These are phyloP conservation scores for Ophiodon elongatus DNA, from an alignment of 2,113 vertebrate species.

Conservation along the genomic window DNA sequence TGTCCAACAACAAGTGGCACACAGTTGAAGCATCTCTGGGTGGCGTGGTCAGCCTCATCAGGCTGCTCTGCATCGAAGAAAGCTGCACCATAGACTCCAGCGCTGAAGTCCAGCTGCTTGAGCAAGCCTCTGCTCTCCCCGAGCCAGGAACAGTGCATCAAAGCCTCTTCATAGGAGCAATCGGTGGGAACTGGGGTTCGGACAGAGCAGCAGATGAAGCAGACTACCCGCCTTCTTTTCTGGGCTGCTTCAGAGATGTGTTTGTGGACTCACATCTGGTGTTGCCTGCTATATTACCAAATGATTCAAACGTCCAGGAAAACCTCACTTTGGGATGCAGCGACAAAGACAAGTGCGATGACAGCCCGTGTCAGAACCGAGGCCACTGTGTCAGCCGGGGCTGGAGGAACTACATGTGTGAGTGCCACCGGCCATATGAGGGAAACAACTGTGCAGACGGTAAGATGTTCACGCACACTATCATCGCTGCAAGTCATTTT, in stretches of 20 bases:
- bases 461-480: conserved; percentile 74
- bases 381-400: conserved; percentile 88
- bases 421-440: conserved; percentile 88
- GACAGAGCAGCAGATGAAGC: conserved; percentile 59
- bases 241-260: conserved; percentile 93
- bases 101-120: conserved; percentile 23
- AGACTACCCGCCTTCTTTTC: conserved; percentile 81
- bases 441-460: conserved; percentile 86
- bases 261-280: conserved; percentile 83
- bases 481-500: not conserved
- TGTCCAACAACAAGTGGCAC: conserved; percentile 90
- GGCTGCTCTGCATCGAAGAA: conserved; percentile 83
- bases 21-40: conserved; percentile 85
- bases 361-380: conserved; percentile 88
- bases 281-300: conserved; percentile 71
- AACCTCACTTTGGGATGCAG: conserved; percentile 88
- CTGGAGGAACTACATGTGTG: conserved; percentile 89
- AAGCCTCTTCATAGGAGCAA: conserved; percentile 85
- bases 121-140: conserved; percentile 73
- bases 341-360: conserved; percentile 87
- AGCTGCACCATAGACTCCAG: conserved; percentile 68
- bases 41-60: conserved; percentile 82
- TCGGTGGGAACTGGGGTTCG: conserved; percentile 45
- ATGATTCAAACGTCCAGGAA: conserved; percentile 62
- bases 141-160: conserved; percentile 51